These are phyloP conservation scores for Drosophila cognata DNA, from an alignment of 2,888 invertebrate genomes.

Conservation along the genomic window DNA sequence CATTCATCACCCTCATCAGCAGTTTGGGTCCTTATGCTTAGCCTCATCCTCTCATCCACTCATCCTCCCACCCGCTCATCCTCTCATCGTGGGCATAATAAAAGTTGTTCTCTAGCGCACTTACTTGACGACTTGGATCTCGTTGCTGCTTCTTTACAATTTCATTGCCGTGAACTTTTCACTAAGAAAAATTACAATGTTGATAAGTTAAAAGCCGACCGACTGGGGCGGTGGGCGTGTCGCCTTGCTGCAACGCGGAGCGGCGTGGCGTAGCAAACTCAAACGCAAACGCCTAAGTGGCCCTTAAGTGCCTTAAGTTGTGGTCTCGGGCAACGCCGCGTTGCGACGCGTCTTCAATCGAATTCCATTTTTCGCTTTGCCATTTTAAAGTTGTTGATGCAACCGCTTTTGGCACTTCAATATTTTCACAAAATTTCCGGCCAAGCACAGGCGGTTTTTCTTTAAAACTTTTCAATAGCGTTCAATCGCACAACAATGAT, in stretches of 20 bases:
- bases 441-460: background rate
- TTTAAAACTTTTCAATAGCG: background rate
- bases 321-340: conserved; percentile 25
- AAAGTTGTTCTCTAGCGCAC: conserved; percentile 38
- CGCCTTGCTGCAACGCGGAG: background rate
- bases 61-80: conserved; percentile 21
- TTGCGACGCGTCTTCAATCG: conserved; percentile 19
- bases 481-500: background rate
- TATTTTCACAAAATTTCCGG: conserved; percentile 5
- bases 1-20: conserved; percentile 21
- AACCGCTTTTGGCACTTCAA: conserved; percentile 27
- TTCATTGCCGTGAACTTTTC: conserved; percentile 39
- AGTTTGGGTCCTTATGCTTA: conserved; percentile 33
- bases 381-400: conserved; percentile 28
- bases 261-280: conserved; percentile 26
- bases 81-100: conserved; percentile 31
- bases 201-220: conserved; percentile 70
- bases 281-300: conserved; percentile 57
- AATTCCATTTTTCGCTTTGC: conserved; percentile 35
- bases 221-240: conserved; percentile 50
- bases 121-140: conserved; percentile 26
- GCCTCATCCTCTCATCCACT: conserved; percentile 25
- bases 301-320: conserved; percentile 58
- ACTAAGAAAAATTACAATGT: conserved; percentile 56
- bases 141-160: conserved; percentile 25